Base-by-base conservation (phyloP, 2,113 vertebrate genomes). In the Psittacus erithacus region DNA sequence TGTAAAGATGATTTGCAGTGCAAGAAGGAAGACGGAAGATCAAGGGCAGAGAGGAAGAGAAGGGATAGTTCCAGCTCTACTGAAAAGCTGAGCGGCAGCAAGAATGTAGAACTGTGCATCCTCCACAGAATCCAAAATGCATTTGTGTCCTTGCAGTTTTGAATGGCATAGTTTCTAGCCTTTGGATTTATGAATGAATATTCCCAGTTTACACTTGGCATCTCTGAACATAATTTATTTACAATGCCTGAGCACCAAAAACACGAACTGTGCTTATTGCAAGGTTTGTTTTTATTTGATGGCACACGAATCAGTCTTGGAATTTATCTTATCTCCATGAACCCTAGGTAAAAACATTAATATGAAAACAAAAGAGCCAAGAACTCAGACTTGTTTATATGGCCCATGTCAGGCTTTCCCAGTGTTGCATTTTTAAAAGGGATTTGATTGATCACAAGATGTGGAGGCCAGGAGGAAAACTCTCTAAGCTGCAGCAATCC, bases 401-500 rank as follows among this genome's bases (percentile, higher is more conserved):
- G 38, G 47, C 62, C 71, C 55, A 59, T n/a, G 71, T 62, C 75
- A 90, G 59, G 46, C n/a, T 82, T 86, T 90, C 44, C 14, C 7
- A 1, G 18, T 13, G 50, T 38, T 94, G 74, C 64, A 71, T 92
- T 92, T 93, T 90, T 85, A 79, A 87, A 64, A 91, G 62, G 6
- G n/a, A 79, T 17, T 90, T 93, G 78, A 74, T 67, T 84, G 82
- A 81, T 92, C 43, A 62, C 70, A 85, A 87, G 69, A 91, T 67
- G 38, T 5, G 22, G 74, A 82, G 88, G 64, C 94, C 69, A 84
- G n/a, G 38, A 89, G 57, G 85, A 67, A 87, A 94, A 57, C 29
- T 81, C 3, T 1, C 75, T 77, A 91, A 90, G 65, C 78, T 75
- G 55, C 27, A 74, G 78, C 67, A 86, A 80, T 35, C 83, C 76